Conservation (phyloP, 2,888 invertebrate species). For the Nymphalis urticae region DNA sequence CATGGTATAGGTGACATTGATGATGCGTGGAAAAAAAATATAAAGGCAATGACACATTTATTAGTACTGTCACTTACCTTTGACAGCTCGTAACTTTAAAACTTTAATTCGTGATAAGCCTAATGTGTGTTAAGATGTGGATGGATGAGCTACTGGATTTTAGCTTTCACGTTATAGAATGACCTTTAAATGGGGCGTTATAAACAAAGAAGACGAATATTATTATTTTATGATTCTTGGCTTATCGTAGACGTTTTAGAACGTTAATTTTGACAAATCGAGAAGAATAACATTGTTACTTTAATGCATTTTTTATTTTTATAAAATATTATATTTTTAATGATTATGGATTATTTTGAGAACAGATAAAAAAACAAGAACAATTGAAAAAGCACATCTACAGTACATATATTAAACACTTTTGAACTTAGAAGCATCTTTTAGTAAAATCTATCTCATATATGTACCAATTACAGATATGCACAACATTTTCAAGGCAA, state of each 20-base stretch:
- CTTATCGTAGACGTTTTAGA: conserved; percentile 9
- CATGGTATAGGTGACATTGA: conserved; percentile 74
- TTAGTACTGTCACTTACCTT: conserved; percentile 72
- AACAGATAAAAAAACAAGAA: no score
- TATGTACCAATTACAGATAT: no score
- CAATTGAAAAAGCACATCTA: no score
- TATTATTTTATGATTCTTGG: conserved; percentile 11
- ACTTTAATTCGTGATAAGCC: conserved; percentile 78
- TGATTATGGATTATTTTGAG: no score
- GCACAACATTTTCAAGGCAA: no score
- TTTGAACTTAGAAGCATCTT: no score
- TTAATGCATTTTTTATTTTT: not conserved
- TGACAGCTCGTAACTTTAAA: conserved; percentile 74
- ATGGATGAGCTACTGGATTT: conserved; percentile 68
- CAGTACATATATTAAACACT: no score
- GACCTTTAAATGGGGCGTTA: conserved; percentile 37
- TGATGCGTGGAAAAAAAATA: conserved; percentile 54
- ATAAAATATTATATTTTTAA: no score
- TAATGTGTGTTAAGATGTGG: conserved; percentile 61
- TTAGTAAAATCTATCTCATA: no score
- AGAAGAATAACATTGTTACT: not conserved
- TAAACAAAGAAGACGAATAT: conserved; percentile 32
- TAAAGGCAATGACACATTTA: conserved; percentile 76
- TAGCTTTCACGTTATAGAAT: conserved; percentile 64
- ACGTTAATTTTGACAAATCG: not conserved